Base-by-base conservation (phyloP, 2,797 vertebrate genomes). In the Channa striata region DNA sequence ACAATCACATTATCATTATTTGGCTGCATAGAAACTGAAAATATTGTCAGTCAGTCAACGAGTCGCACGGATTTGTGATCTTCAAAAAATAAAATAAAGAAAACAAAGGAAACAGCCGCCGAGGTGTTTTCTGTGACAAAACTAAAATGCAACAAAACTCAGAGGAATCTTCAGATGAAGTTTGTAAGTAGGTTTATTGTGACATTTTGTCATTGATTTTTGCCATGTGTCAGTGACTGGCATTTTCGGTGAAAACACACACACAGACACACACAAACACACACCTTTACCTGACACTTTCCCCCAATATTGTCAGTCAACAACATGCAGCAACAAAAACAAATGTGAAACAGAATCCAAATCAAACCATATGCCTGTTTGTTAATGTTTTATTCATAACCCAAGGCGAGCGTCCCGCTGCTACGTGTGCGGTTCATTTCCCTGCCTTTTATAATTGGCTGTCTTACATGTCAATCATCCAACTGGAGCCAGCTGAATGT, bases 371-470 rank as follows among this genome's bases (percentile, higher is more conserved):
- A 19, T 85, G 56, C 25, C 53, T 40, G 62, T 72, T 84, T 57
- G 58, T 14, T 11, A 16, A 87, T 92, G 86, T 88, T 87, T 91
- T 85, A 90, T 92, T 86, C 89, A 91, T 89, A 37, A 69, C 58
- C 20, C 46, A 44, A 78, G 74, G 68, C 8, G 0, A 70, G 68
- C 71, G 0, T 79, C 74, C 81, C 12, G 16, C 67, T 65, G 61
- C 48, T 81, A 80, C 73, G 78, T 44, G 72, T 78, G 81, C 51
- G 56, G 72, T 74, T 79, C 47, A 59, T 78, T 80, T 79, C 80
- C 56, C 47, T 25, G 56, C 66, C 59, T 77, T 78, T 68, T 83
- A 87, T 88, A 89, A 90, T 89, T 89, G 88, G 86, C 69, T 84
- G 88, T 87, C 84, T 86, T 43, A 23, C 50, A 5, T 81, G 89